phyloP scores from a whole-genome alignment of 2,888 invertebrate genomes.

The Lagria hirta region DNA sequence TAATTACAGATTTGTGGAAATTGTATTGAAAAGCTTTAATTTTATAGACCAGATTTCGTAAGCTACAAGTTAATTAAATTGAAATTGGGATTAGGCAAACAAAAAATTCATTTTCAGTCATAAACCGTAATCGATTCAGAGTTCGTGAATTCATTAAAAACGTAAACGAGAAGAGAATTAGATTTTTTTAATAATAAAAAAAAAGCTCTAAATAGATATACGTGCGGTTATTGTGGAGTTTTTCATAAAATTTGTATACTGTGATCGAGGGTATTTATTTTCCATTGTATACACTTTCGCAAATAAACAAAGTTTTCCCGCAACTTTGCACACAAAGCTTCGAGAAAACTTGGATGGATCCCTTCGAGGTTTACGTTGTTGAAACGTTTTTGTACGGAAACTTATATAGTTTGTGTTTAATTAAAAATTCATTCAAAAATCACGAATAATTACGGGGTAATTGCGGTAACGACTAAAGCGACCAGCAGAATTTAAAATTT shows the following conservation, averaged over 20 bases:
- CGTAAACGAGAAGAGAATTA: background rate
- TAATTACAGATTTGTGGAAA: no score
- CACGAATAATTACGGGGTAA: background rate
- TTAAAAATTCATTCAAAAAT: background rate
- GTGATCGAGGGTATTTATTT: constrained; percentile 18
- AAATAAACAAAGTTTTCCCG: constrained; percentile 23
- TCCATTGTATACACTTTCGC: constrained; percentile 22
- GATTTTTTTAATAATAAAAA: background rate
- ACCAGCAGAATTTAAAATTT: no score
- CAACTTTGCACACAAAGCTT: constrained; percentile 19
- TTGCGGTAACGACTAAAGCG: constrained; percentile 7
- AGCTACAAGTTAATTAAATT: constrained; percentile 17
- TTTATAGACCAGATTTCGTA: no score
- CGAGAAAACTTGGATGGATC: constrained; percentile 12
- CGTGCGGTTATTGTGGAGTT: constrained; percentile 2
- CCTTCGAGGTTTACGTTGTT: constrained; percentile 13
- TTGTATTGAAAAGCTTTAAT: no score
- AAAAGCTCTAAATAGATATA: background rate
- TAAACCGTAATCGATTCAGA: constrained; percentile 1
- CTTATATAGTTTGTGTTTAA: no score
- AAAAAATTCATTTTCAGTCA: constrained; percentile 8
- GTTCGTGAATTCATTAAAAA: constrained; percentile 1
- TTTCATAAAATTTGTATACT: constrained; percentile 12
- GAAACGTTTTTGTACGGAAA: no score
- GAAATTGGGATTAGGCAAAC: constrained; percentile 11